Evolutionary conservation across 35 echinoderm and acorn worm genomes (phyloP).

Genomic region (Heliocidaris erythrogramma): DNA sequence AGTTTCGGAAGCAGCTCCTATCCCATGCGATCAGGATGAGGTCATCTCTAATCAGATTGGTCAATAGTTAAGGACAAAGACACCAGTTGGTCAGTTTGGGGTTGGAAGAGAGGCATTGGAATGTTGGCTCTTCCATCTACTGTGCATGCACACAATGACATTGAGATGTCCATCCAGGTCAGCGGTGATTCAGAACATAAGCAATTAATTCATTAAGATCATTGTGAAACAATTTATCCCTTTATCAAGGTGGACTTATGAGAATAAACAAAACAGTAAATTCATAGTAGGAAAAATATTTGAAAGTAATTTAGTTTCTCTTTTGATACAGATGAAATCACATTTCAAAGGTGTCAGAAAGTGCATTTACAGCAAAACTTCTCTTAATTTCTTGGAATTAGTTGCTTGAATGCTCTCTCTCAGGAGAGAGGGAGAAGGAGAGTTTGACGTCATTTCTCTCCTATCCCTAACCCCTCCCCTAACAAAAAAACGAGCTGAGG

Average conservation of each 20-base stretch:
- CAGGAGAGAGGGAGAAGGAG: not conserved
- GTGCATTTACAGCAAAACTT: not conserved
- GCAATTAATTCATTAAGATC: not conserved
- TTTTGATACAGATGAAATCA: not conserved
- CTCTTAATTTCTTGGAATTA: not conserved
- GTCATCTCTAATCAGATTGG: constrained; percentile 42
- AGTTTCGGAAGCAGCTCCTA: constrained; percentile 20
- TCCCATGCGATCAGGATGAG: constrained; percentile 7
- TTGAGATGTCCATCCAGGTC: not conserved
- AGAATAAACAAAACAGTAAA: too few relatives aligned
- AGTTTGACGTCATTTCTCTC: not conserved
- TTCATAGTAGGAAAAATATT: too few relatives aligned
- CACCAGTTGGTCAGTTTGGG: not conserved
- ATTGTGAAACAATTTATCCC: not conserved
- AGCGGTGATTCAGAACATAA: too few relatives aligned
- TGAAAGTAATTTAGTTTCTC: not conserved
- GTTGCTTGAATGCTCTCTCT: not conserved
- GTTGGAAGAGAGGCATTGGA: not conserved
- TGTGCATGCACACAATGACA: not conserved
- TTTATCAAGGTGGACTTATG: not conserved
- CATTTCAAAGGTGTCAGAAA: not conserved
- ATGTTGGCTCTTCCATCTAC: constrained; percentile 14
- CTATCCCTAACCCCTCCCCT: not conserved
- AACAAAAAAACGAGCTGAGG: not conserved
- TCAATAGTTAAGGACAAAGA: constrained; percentile 39